Evolutionary conservation across 1,140 invertebrate genomes (phyloP), one percentile per base, ranked within the genome.

Genomic region (Drosophila pallidifrons): DNA sequence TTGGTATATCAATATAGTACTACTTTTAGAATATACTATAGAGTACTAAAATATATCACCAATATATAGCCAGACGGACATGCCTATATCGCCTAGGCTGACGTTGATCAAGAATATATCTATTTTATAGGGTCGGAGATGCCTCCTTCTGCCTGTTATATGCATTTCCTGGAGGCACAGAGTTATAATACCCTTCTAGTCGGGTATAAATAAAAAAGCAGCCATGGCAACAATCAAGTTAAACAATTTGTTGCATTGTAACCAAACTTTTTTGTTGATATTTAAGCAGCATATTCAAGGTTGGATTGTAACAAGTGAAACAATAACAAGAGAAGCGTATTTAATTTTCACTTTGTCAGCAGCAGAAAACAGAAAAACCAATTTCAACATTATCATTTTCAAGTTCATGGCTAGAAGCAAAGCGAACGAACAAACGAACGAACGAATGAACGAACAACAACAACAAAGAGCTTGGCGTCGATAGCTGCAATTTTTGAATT

Each of bases 401-500:
- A 89, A 89, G 85, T 89, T 89, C 85, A 89, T 60, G 85, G 85
- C 85, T 76, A 85, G 61, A 61, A 49, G 59, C 59, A 45, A 35
- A 58, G 20, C 43, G 59, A 66, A 74, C 25, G 59, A 54, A 66
- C 20, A 25, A 25, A 25, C 20, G 3, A 25, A 25, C 20, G 3
- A 25, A 25, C 20, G 20, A 25, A 25, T 25, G 20, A 51, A 30
- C 45, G 30, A 59, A 60, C 52, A 25, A 28, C 46, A 58, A 61
- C 20, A 60, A 57, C 55, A 46, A 30, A 35, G 20, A 47, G 41
- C n/a, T 13, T 20, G 49, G 60, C 68, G 68, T 72, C 61, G 72
- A 87, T 70, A 73, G 76, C 83, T 75, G 83, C 83, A 87, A 87
- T 87, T 87, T 87, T 73, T 80, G 82, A 88, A 88, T 87, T 87